Percentiles rank a stretch among this genome's conserved stretches.
Evolutionary conservation across 2,113 vertebrate genomes (phyloP).

Genomic region (Cariama cristata): DNA sequence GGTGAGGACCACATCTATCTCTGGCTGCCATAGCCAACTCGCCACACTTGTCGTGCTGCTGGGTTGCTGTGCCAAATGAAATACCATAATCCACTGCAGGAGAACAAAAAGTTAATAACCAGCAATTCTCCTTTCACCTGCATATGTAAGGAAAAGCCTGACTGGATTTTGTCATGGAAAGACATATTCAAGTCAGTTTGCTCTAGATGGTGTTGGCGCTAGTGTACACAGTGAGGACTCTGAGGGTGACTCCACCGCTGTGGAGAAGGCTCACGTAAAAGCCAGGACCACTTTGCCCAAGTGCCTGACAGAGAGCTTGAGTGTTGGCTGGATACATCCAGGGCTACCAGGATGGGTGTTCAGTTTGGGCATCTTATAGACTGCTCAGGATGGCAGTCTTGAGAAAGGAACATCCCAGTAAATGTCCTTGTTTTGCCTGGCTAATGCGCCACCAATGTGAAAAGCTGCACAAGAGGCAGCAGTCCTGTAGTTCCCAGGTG

Average conservation of each 20-base stretch:
- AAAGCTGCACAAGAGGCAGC: neutral
- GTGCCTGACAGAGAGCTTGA: neutral
- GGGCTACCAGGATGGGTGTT: neutral
- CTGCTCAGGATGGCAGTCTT: neutral
- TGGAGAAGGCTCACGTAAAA: neutral
- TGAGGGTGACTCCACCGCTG: neutral
- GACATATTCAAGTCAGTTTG: rapidly evolving
- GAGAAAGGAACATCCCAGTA: neutral
- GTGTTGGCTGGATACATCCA: neutral
- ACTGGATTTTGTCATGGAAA: neutral
- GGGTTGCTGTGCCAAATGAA: neutral
- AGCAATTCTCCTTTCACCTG: neutral
- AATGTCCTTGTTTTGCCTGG: neutral
- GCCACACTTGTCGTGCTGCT: neutral
- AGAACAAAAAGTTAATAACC: neutral
- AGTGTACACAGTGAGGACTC: neutral
- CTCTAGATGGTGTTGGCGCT: neutral
- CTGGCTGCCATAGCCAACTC: neutral
- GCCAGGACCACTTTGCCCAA: neutral
- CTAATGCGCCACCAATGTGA: neutral
- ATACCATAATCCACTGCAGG: neutral
- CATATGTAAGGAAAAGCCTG: neutral
- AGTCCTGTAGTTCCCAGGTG: neutral
- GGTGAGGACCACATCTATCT: neutral
- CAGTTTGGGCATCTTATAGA: neutral